Conservation (phyloP, 2,888 invertebrate genomes). For the Meandrusa payeni region DNA sequence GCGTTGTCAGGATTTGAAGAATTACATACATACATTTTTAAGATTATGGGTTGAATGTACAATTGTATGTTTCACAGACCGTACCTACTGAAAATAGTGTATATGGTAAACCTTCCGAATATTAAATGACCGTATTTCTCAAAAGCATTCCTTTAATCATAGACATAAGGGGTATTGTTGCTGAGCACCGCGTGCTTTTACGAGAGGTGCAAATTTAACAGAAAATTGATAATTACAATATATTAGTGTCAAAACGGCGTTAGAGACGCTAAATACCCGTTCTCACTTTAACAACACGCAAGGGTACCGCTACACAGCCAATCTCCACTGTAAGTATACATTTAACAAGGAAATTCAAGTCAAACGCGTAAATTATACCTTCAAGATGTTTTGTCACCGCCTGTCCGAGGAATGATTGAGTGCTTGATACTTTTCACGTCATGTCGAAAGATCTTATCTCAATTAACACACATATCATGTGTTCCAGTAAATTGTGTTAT, state of each 20-base stretch:
- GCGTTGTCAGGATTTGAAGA: too few species aligned
- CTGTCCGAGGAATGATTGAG: conserved; percentile 3
- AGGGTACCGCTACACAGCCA: conserved; percentile 19
- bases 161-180: conserved; percentile 1
- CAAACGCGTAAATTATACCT: conserved; percentile 12
- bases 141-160: too few species aligned
- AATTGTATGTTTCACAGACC: too few species aligned
- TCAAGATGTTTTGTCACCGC: conserved; percentile 16
- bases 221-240: conserved; percentile 23
- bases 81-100: too few species aligned
- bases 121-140: too few species aligned
- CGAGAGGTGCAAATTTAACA: conserved; percentile 9
- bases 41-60: too few species aligned
- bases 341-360: conserved; percentile 3
- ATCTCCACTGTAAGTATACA: too few species aligned
- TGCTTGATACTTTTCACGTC: not conserved
- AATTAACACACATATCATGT: conserved; percentile 12
- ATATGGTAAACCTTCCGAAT: too few species aligned
- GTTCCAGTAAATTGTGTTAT: not conserved
- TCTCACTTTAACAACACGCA: conserved; percentile 17
- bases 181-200: conserved; percentile 1
- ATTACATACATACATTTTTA: too few species aligned
- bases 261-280: conserved; percentile 20
- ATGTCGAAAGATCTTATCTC: conserved; percentile 5
- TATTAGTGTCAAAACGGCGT: conserved; percentile 16